Base-by-base conservation (phyloP, 2,888 invertebrate genomes). In the Amaurobius ferox region DNA sequence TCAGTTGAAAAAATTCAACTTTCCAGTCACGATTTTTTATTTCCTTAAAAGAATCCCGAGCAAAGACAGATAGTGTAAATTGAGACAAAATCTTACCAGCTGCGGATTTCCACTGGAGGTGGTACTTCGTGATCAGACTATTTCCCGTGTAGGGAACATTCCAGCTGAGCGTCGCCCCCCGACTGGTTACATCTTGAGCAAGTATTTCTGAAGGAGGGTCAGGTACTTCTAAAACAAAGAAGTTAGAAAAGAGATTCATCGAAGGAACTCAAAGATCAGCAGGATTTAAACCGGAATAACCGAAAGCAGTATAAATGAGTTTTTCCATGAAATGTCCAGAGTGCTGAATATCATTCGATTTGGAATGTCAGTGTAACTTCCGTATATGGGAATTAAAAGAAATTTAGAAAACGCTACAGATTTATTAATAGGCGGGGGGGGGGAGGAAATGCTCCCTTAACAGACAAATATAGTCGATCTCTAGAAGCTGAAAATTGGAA, bases 81-180 rank as follows among this genome's bases (percentile, higher is more conserved):
- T 48, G 61, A 79, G 70, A 61, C 40, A 23, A 26, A 23, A 23
- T 39, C 78, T 78, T 87, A 89, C 89, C 89, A 61, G 81, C 79
- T 55, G 83, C 79, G 28, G 62, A 48, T 66, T 90, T 91, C 88
- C 90, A 91, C 87, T 91, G 90, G 2, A 92, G 88, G 23, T 90
- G 89, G 87, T 91, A 91, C 28, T 88, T 88, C n/a, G 89, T 87
- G 29, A 92, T 89, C 2, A 90, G 89, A 55, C 90, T 90, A 89
- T 92, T 91, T 1, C 91, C 91, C 79, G 91, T 90, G 77, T 90
- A 91, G 0, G 91, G 90, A 28, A 89, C 87, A 32, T 87, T 87
- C 92, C 92, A 92, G 23, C 89, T 83, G 2, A 92, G 66, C 0
- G 88, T 88, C 1, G 90, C 90, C 35, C 88, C 89, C 0, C 91